A percentile compares a stretch with the other conserved stretches of the same genome.
These are phyloP conservation scores for Spea multiplicata DNA, from an alignment of 2,113 vertebrate species.

Conservation along the genomic window DNA sequence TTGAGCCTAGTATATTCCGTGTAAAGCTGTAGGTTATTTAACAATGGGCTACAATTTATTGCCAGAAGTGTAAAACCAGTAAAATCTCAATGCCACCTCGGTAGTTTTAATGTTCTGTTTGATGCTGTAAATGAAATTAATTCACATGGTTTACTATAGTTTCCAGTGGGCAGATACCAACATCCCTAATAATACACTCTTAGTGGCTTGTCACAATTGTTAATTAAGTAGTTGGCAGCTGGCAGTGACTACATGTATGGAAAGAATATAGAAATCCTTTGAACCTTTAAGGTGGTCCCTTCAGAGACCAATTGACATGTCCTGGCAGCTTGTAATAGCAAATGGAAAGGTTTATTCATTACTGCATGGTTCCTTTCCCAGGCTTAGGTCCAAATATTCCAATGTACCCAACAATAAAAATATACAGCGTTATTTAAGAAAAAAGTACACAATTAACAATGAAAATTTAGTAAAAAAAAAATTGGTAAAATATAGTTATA, in stretches of 20 bases:
- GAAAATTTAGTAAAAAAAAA: too few relatives aligned
- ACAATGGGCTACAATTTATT: too few relatives aligned
- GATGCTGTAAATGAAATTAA: not conserved
- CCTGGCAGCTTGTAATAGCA: not conserved
- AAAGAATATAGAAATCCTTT: not conserved
- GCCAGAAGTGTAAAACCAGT: too few relatives aligned
- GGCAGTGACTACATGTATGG: not conserved
- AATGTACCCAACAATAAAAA: not conserved
- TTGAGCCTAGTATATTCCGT: too few relatives aligned
- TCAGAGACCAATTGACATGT: conserved; percentile 12
- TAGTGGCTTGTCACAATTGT: not conserved
- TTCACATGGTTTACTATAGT: not conserved
- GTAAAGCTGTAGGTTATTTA: too few relatives aligned
- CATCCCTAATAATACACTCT: not conserved
- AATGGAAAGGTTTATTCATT: not conserved
- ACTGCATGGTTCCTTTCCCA: not conserved
- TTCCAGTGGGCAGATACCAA: not conserved
- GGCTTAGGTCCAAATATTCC: conserved; percentile 26
- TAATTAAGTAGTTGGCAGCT: not conserved
- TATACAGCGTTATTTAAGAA: not conserved
- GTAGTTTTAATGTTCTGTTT: not conserved
- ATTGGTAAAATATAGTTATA: too few relatives aligned
- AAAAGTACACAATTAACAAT: too few relatives aligned
- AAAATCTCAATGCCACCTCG: too few relatives aligned
- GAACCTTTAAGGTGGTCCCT: conserved; percentile 16